Conservation (phyloP, 2,888 invertebrate species). For the Pyrrhopygopsis socrates region DNA sequence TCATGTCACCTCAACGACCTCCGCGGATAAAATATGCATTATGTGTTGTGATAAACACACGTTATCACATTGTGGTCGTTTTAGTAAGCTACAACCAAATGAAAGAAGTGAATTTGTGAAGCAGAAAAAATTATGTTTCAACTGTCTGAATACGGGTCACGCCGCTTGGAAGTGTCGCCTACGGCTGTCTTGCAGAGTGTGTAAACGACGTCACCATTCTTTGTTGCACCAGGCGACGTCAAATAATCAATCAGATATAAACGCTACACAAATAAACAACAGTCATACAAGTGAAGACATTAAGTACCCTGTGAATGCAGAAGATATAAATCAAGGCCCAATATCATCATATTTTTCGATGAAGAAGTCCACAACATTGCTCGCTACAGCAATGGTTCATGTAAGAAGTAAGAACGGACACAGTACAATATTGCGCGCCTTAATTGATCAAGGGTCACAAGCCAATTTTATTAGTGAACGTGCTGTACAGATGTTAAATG, state of each 20-base stretch:
- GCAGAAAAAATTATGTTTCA: conserved; percentile 4
- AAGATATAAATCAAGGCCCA: conserved; percentile 13
- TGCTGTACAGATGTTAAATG: conserved; percentile 54
- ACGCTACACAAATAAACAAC: too few species aligned
- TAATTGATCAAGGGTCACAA: conserved; percentile 67
- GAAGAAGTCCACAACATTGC: conserved; percentile 40
- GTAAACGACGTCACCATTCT: conserved; percentile 11
- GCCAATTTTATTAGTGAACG: conserved; percentile 57
- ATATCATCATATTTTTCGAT: conserved; percentile 29
- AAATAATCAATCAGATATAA: too few species aligned
- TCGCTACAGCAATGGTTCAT: conserved; percentile 66
- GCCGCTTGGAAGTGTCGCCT: neutral
- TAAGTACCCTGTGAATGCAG: too few species aligned
- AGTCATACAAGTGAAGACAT: too few species aligned
- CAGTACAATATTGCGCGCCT: conserved; percentile 34
- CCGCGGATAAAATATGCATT: too few species aligned
- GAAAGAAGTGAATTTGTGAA: conserved; percentile 10
- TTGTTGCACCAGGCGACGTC: neutral
- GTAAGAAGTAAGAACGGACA: conserved; percentile 33
- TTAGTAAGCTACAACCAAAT: neutral
- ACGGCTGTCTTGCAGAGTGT: neutral
- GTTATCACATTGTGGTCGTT: neutral
- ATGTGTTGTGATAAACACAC: conserved; percentile 27
- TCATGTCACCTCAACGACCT: conserved; percentile 25
- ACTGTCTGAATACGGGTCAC: neutral